These are phyloP conservation scores for Trypoxylon attenuatum DNA, from an alignment of 2,888 invertebrate genomes.

Conservation along the genomic window DNA sequence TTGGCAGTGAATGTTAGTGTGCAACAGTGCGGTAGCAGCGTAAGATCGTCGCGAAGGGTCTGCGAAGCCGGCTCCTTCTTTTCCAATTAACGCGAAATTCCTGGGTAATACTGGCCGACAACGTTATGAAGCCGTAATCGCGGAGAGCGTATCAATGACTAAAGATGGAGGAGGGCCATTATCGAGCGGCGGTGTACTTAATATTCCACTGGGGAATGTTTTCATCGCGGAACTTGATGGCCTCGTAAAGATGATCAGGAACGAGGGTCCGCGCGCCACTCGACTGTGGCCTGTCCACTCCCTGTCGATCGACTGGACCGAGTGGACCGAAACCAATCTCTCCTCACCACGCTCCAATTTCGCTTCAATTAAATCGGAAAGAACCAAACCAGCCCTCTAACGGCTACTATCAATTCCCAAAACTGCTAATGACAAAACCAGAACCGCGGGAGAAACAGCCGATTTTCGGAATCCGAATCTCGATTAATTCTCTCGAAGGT, in stretches of 20 bases:
- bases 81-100: constrained; percentile 14
- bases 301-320: not conserved
- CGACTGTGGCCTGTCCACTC: not conserved
- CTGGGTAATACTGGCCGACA: not conserved
- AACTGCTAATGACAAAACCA: constrained; percentile 46
- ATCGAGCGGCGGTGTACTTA: constrained; percentile 53
- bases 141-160: constrained; percentile 30
- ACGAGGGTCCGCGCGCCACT: constrained; percentile 13
- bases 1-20: not conserved
- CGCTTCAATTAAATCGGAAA: constrained; percentile 62
- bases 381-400: constrained; percentile 14
- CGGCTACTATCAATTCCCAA: constrained; percentile 48
- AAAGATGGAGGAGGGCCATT: constrained; percentile 26
- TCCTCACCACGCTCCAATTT: constrained; percentile 55
- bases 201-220: constrained; percentile 64
- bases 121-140: constrained; percentile 38
- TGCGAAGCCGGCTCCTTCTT: not conserved
- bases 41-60: too few species aligned
- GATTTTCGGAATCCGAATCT: constrained; percentile 9
- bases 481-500: constrained; percentile 21
- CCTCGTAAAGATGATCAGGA: constrained; percentile 60
- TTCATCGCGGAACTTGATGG: constrained; percentile 65
- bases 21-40: too few species aligned
- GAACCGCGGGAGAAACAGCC: not conserved
- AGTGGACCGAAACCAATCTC: constrained; percentile 51